These are phyloP conservation scores for Margarornis squamiger DNA, from an alignment of 2,797 vertebrate genomes.

Conservation along the genomic window DNA sequence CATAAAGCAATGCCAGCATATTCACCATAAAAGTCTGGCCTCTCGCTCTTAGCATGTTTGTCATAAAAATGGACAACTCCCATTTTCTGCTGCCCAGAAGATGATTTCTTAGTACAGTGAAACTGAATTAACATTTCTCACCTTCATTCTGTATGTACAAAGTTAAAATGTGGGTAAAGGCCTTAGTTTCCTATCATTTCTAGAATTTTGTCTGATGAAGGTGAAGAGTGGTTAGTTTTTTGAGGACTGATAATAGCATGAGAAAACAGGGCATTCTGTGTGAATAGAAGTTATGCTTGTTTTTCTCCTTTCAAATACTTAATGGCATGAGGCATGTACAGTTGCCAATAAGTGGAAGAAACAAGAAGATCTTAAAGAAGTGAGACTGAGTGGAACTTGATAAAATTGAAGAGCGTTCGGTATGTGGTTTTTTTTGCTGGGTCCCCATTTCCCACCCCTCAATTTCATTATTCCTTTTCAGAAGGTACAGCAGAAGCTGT, in stretches of 20 bases:
- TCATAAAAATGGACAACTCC: neutral
- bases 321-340: neutral
- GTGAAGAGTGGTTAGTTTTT: neutral
- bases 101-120: neutral
- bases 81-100: neutral
- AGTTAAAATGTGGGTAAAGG: neutral
- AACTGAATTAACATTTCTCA: neutral
- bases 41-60: neutral
- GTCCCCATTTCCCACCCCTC: neutral
- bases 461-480: neutral
- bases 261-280: neutral
- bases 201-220: neutral
- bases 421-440: fast-evolving
- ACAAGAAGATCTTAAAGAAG: neutral
- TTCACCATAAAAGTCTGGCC: neutral
- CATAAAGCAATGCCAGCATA: neutral
- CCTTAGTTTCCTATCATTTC: neutral
- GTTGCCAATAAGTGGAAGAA: neutral
- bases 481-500: neutral
- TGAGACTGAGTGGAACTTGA: neutral
- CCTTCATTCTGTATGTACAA: neutral
- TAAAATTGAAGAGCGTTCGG: neutral
- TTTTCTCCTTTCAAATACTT: neutral
- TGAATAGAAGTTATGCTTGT: neutral
- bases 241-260: neutral